Evolutionary conservation across 2,797 vertebrate species (phyloP), one percentile per base, ranked within the genome.

Genomic region (Danio choprae): DNA sequence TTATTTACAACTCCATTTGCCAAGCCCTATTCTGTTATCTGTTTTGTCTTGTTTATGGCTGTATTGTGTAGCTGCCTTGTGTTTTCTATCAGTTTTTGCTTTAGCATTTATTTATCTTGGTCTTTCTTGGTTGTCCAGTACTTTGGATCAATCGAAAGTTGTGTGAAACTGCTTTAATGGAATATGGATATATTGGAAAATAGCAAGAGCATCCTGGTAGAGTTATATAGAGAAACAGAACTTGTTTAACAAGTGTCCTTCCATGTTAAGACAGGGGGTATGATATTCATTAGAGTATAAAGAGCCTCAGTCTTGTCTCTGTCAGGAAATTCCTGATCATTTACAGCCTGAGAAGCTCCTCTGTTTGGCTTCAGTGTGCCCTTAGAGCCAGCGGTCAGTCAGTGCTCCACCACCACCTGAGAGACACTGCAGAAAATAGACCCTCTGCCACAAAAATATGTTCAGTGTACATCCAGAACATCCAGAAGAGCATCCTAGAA

Each of bases 231-330:
- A 88, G 89, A 92, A 90, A 93, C 90, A 89, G 90, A 88, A 81
- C 89, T 90, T 90, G 88, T 91, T 91, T 84, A 90, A 85, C 87
- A 90, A 92, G 90, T 91, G 90, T 91, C 86, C 89, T 91, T 64
- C 13, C 85, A 81, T 91, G 89, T 89, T 87, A 88, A 89, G 86
- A 85, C 69, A 72, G 76, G 82, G 58, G 91, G 91, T 91, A 92
- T 93, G 93, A 93, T 91, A 93, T 89, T 90, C 88, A 94, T 94
- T 94, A 94, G 71, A 85, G 59, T 4, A 88, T 94, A 94, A 93
- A 93, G 91, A 84, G 83, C 77, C 18, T 88, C 90, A 93, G 93
- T 93, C 89, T 93, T 85, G 86, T 92, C 89, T 88, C 90, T 88
- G 80, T 81, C 77, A 86, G 89, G 89, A 93, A 92, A 94, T 94